Evolutionary conservation across 2,888 invertebrate species (phyloP).

Genomic region (Amphipyra tragopoginis): DNA sequence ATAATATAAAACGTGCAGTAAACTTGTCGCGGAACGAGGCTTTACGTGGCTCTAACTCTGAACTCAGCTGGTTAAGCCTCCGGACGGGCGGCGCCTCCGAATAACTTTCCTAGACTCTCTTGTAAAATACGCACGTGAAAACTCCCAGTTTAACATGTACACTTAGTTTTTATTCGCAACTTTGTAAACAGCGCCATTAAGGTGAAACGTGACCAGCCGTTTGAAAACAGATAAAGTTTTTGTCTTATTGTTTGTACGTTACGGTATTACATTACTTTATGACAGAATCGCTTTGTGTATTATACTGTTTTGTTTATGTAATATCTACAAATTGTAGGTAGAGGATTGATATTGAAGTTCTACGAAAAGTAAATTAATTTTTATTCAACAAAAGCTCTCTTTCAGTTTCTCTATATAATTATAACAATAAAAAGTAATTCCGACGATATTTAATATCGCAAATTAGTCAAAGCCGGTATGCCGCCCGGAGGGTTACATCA

Average conservation of each 20-base stretch:
- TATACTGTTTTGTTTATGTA: constrained; percentile 12
- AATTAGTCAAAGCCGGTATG: constrained; percentile 68
- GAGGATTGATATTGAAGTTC: constrained; percentile 8
- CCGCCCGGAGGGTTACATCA: constrained; percentile 61
- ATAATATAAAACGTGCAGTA: constrained; percentile 71
- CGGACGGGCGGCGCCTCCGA: constrained; percentile 49
- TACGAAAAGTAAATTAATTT: constrained; percentile 29
- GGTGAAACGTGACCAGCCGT: constrained; percentile 50
- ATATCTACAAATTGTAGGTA: constrained; percentile 9
- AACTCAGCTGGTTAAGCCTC: constrained; percentile 62
- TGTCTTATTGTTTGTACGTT: constrained; percentile 33
- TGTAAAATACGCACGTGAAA: constrained; percentile 58
- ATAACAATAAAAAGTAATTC: constrained; percentile 47
- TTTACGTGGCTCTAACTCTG: constrained; percentile 61
- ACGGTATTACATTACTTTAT: constrained; percentile 26
- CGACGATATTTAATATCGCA: constrained; percentile 61
- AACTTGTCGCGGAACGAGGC: constrained; percentile 62
- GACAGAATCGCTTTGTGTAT: constrained; percentile 20
- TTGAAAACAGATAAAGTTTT: constrained; percentile 44
- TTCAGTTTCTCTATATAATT: constrained; percentile 38
- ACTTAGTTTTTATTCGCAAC: constrained; percentile 61
- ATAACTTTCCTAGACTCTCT: constrained; percentile 63
- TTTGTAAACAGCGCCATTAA: constrained; percentile 57
- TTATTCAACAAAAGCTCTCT: constrained; percentile 15
- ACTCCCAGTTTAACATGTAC: constrained; percentile 53